Percentiles rank a stretch among this genome's conserved stretches.
These are phyloP conservation scores for Mylabris phalerata DNA, from an alignment of 1,140 invertebrate species.

Conservation along the genomic window DNA sequence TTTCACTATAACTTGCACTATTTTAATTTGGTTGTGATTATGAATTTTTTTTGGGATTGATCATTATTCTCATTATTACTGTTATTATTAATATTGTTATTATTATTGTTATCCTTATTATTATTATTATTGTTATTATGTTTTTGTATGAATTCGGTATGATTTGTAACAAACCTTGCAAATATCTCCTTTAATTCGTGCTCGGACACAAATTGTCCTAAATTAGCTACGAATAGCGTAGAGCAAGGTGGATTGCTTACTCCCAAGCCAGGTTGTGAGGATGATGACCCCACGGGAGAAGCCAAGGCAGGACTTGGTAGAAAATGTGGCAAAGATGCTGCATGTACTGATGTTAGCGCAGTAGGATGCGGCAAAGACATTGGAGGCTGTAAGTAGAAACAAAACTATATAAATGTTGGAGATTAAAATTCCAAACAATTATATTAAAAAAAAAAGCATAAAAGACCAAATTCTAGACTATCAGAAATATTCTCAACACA, in stretches of 20 bases:
- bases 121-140: slow-evolving; percentile 6
- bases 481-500: slow-evolving; percentile 18
- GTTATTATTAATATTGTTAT: slow-evolving; percentile 3
- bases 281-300: slow-evolving; percentile 77
- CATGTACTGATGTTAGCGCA: slow-evolving; percentile 73
- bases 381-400: slow-evolving; percentile 47
- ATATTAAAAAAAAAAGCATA: not conserved
- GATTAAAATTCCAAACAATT: not conserved
- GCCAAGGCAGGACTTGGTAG: slow-evolving; percentile 77
- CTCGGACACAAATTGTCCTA: slow-evolving; percentile 92
- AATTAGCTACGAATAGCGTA: slow-evolving; percentile 94
- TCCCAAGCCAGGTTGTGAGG: slow-evolving; percentile 58
- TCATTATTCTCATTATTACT: not conserved
- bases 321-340: slow-evolving; percentile 64
- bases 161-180: slow-evolving; percentile 68
- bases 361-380: slow-evolving; percentile 72
- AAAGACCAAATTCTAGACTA: slow-evolving; percentile 27
- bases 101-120: slow-evolving; percentile 1
- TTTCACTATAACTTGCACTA: slow-evolving; percentile 29
- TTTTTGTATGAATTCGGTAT: not conserved
- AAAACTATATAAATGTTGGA: slow-evolving; percentile 7
- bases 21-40: not conserved
- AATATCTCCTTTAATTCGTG: slow-evolving; percentile 97
- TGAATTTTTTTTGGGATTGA: too few species aligned
- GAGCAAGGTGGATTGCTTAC: slow-evolving; percentile 80